Evolutionary conservation across 2,113 vertebrate genomes (phyloP), one percentile per base, ranked within the genome.

Genomic region (Rousettus leschenaultii): DNA sequence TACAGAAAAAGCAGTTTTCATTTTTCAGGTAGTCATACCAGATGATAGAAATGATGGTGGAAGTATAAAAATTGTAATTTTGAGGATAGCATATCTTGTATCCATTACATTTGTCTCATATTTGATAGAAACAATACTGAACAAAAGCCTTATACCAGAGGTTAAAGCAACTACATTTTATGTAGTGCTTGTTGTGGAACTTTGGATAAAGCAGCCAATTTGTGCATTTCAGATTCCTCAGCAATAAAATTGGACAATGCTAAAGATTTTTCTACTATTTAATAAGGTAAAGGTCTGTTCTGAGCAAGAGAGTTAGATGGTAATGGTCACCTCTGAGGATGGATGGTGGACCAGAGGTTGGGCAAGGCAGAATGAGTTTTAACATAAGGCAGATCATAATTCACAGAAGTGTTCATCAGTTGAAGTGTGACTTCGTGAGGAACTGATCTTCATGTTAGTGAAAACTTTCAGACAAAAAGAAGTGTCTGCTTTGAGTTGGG

Each of bases 1-100:
- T 95, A 91, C 24, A 86, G 82, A 96, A 96, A 96, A 95, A 85
- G 77, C 68, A 82, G 22, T 95, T 87, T 96, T 97, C 19, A 86
- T 66, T 93, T 92, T 92, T 70, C 35, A 73, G 26, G 90, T 96
- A 79, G 63, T 93, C 53, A 77, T 96, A 80, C 35, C 77, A 75
- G 89, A 45, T 92, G 59, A 92, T 38, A 95, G 91, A 92, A 91
- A 51, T 96, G n/a, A 90, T 95, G 16, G 35, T 21, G 4, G 78
- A 79, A 92, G 33, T 94, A 55, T 95, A 65, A 95, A 96, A 92
- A 63, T 77, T 95, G 40, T 95, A 30, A 74, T 79, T 90, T 88
- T 91, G 48, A 68, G 40, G 68, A 94, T 65, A 90, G 38, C 43
- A 78, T 51, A 95, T 85, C 33, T 92, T 94, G 10, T 87, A 68